Conservation (phyloP, 2,113 vertebrate species). For the Orthonyx spaldingii region DNA sequence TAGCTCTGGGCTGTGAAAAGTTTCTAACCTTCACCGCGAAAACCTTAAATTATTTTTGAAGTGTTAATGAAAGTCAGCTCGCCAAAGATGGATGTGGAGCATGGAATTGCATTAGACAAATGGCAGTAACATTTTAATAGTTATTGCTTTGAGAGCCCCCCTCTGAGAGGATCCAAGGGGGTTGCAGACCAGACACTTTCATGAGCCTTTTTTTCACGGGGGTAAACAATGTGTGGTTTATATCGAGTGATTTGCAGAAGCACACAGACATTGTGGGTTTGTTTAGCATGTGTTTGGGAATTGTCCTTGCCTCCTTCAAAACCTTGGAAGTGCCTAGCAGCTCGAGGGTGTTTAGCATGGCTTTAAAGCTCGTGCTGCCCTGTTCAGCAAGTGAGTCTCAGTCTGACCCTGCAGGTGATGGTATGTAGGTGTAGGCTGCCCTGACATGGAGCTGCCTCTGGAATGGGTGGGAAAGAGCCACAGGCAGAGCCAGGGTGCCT, state of each 20-base stretch:
- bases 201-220: background rate
- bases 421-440: accelerated
- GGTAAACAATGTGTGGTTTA: background rate
- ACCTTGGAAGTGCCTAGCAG: background rate
- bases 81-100: slow-evolving; percentile 71
- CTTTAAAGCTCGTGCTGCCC: background rate
- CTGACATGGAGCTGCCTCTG: background rate
- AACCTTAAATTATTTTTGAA: slow-evolving; percentile 80
- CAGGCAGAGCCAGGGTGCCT: background rate
- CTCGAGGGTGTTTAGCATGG: background rate
- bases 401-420: background rate
- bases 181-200: slow-evolving; percentile 32
- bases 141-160: slow-evolving; percentile 66
- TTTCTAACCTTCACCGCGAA: slow-evolving; percentile 75
- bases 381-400: background rate
- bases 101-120: slow-evolving; percentile 74
- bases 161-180: slow-evolving; percentile 23
- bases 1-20: slow-evolving; percentile 74
- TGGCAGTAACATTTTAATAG: slow-evolving; percentile 73
- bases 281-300: background rate
- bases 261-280: background rate
- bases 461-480: background rate
- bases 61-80: slow-evolving; percentile 76
- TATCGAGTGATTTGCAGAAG: background rate
- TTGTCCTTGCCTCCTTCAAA: background rate